phyloP scores from a whole-genome alignment of 2,797 vertebrate genomes.

The Phalloptychus januarius region DNA sequence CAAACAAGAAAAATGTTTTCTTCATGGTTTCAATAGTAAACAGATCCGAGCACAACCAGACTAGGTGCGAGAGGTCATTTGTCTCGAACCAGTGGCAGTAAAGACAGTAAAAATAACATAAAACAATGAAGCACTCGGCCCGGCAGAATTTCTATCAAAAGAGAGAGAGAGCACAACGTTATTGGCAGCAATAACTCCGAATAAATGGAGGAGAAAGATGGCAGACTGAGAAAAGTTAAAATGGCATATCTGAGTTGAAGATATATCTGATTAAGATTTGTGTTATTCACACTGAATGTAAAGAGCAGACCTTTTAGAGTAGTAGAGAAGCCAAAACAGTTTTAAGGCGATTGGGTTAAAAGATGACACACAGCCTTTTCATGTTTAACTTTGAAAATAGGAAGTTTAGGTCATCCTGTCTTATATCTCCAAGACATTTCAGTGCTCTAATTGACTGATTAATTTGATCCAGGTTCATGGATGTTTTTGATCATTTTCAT shows the following conservation, averaged over 20 bases:
- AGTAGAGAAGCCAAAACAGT: background rate
- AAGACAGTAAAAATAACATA: background rate
- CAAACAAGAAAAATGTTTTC: background rate
- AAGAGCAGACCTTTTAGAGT: background rate
- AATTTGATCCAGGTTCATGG: too few species aligned
- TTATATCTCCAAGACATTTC: too few species aligned
- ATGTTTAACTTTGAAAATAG: too few species aligned
- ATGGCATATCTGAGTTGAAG: too few species aligned
- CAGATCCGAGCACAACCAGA: background rate
- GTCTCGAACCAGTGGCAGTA: background rate
- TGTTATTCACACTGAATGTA: background rate
- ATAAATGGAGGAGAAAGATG: background rate
- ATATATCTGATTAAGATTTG: too few species aligned
- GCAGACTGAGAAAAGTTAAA: background rate
- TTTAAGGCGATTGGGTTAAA: background rate
- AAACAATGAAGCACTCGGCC: background rate
- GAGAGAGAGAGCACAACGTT: background rate
- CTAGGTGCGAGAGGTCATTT: background rate
- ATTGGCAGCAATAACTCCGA: background rate
- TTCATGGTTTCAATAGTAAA: background rate
- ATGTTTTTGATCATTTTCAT: too few species aligned
- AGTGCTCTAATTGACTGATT: too few species aligned
- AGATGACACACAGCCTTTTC: background rate
- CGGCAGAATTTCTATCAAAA: background rate
- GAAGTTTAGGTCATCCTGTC: too few species aligned